A percentile compares a stretch with the other conserved stretches of the same genome.
phyloP scores from a whole-genome alignment of 1,140 invertebrate genomes.

The Pristionchus pacificus region DNA sequence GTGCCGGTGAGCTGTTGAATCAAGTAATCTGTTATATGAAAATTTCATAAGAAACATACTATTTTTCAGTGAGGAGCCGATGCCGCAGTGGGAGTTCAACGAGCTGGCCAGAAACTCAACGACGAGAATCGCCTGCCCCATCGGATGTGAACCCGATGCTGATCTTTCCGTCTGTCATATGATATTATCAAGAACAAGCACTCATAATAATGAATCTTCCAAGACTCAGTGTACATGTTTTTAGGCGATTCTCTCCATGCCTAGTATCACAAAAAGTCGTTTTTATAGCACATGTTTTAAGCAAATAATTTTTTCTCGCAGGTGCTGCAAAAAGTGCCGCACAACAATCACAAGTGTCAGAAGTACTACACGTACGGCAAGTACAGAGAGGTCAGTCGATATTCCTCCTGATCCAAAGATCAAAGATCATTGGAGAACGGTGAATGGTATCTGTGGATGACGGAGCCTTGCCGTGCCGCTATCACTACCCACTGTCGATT shows the following conservation, averaged over 20 bases:
- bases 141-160: conserved; percentile 45
- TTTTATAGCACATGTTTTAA: too few relatives aligned
- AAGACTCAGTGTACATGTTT: too few relatives aligned
- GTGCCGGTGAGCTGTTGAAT: background rate
- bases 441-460: conserved; percentile 46
- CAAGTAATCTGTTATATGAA: background rate
- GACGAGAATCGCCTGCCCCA: conserved; percentile 44
- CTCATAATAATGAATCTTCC: too few relatives aligned
- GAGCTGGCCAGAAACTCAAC: conserved; percentile 39
- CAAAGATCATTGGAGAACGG: background rate
- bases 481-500: conserved; percentile 52
- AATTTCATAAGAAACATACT: too few relatives aligned
- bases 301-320: conserved; percentile 5
- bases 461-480: conserved; percentile 46
- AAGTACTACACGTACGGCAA: conserved; percentile 55
- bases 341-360: conserved; percentile 46
- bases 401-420: background rate
- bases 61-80: conserved; percentile 34
- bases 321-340: conserved; percentile 47
- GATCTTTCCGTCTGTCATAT: conserved; percentile 40
- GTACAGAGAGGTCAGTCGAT: conserved; percentile 39
- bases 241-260: too few relatives aligned
- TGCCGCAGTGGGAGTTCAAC: conserved; percentile 51
- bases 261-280: too few relatives aligned
- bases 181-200: background rate